Evolutionary conservation across 2,113 vertebrate species (phyloP), one percentile per base, ranked within the genome.

Genomic region (Brachypteracias leptosomus): DNA sequence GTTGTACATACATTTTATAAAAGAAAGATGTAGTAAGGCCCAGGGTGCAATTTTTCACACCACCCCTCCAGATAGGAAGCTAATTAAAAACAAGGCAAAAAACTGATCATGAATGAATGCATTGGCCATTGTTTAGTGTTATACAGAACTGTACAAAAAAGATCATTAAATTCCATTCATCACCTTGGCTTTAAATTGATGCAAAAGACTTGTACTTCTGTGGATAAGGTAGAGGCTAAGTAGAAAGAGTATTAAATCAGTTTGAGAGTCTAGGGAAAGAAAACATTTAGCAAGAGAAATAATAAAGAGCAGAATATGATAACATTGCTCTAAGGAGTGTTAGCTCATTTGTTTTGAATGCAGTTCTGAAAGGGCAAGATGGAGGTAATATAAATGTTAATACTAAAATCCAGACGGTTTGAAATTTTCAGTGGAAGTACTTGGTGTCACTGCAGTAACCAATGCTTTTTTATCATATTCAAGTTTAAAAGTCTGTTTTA

Each of bases 91-190:
- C 93, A 95, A 93, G 94, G 93, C 58, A 83, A 91, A 95, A 97
- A 96, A 83, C 96, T 97, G 95, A 94, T 96, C 74, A 59, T 96
- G 97, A 97, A 94, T 82, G 93, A 94, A 96, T 89, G 95, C 84
- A 57, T 76, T 93, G 89, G 93, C 76, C 93, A 97, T 97, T 97
- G 96, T 96, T 97, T 93, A 95, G 95, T 95, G 96, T 97, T 96
- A 90, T 96, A 97, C 92, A 97, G 94, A 97, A 95, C 94, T 96
- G 95, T 96, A 97, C 97, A 97, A 95, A 97, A 97, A 97, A 97
- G 95, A 96, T 96, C 96, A 97, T 97, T 97, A 96, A 96, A 97
- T 97, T 97, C 97, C 96, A 97, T 97, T 97, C 92, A 97, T 97
- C 96, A 97, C 93, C 85, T 92, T 90, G 93, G 91, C 93, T 97